Base-by-base conservation (phyloP, 2,888 invertebrate genomes). In the Harpalus rubripes region DNA sequence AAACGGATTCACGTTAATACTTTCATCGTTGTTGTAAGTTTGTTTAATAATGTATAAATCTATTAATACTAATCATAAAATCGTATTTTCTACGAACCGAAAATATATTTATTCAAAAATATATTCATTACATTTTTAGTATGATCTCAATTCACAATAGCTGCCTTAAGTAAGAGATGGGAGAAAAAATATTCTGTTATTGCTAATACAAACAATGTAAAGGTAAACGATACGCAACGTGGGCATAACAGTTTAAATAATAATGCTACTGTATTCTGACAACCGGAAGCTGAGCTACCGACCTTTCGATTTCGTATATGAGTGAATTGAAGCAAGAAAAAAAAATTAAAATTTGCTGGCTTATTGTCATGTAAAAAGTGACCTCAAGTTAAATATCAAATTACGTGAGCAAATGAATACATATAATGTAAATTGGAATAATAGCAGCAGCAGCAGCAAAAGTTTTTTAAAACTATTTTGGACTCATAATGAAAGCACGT, bases 171-270 rank as follows among this genome's bases (percentile, higher is more conserved):
- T 32, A 32, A 32, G 32, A 32, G 32, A 5, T 5, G 32, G 32
- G 32, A 5, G 32, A 5, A 32, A 32, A 76, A 63, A 76, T 81
- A 81, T 81, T 72, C 58, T 81, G 58, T 68, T 81, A 81, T 84
- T 76, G 74, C 41, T 22, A 61, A 78, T 63, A 26, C 12, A 26
- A 18, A 1, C 32, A 26, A 12, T 84, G 83, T 84, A 32, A 32
- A 32, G 8, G 44, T 52, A 84, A 84, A 63, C 84, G 84, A 84
- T 84, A 78, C 74, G 59, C 56, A 72, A 32, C 22, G 26, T 65
- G 16, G 76, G 76, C 41, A 32, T 76, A 22, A 22, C 22, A 22
- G 22, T 78, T 78, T 84, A 61, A 83, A 84, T 84, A 84, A 84
- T 84, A 56, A 78, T 84, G 74, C 58, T 56, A 82, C 72, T 52